Conservation (phyloP, 2,797 vertebrate species). For the Neostethus bicornis region DNA sequence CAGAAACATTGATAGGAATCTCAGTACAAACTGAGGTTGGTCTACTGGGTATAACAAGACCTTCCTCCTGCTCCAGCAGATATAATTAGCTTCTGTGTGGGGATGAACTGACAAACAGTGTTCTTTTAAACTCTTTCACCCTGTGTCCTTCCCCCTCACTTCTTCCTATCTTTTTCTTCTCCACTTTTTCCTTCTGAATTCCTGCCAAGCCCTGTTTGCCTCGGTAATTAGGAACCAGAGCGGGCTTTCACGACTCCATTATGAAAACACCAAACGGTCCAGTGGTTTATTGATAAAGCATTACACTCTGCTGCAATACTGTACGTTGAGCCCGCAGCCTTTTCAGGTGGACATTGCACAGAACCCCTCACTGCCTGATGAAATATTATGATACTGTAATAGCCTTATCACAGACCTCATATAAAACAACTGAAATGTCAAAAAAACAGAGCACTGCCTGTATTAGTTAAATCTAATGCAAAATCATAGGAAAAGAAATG, state of each 20-base stretch:
- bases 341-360: conserved; percentile 67
- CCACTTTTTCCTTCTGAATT: conserved; percentile 64
- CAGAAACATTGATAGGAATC: conserved; percentile 60
- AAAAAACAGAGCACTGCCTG: conserved; percentile 46
- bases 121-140: conserved; percentile 60
- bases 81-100: conserved; percentile 69
- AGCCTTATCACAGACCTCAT: conserved; percentile 61
- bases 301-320: conserved; percentile 73
- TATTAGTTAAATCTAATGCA: conserved; percentile 65
- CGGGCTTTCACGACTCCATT: conserved; percentile 81
- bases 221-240: conserved; percentile 81
- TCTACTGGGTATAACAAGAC: conserved; percentile 64
- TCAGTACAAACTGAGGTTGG: conserved; percentile 48
- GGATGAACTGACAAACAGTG: conserved; percentile 50
- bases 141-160: conserved; percentile 46
- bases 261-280: conserved; percentile 83
- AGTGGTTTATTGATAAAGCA: conserved; percentile 85
- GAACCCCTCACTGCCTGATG: conserved; percentile 60
- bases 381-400: conserved; percentile 76
- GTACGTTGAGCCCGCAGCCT: conserved; percentile 71
- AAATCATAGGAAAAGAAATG: conserved; percentile 29
- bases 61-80: conserved; percentile 58
- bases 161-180: conserved; percentile 48
- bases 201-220: conserved; percentile 79
- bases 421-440: conserved; percentile 53